Base-by-base conservation (phyloP, 2,113 vertebrate species). In the Pygoscelis antarcticus region DNA sequence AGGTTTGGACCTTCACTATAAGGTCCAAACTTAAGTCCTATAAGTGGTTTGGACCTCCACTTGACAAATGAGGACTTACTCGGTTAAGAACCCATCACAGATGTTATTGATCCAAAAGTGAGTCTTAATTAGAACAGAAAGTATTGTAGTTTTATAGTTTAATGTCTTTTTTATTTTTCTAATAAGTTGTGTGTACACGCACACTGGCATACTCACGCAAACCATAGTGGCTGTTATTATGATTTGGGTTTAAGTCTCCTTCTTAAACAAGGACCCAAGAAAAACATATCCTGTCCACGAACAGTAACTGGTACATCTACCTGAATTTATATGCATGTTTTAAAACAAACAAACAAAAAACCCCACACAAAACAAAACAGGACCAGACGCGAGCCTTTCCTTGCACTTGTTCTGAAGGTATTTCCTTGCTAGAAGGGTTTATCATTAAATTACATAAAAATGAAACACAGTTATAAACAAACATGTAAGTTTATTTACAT, bases 161-260 rank as follows among this genome's bases (percentile, higher is more conserved):
- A 26, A n/a, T 5, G 4, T 30, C 51, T 51, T 51, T 29, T 83
- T 79, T 7, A 58, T 68, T 93, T 68, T 47, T 60, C 71, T 46
- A 86, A 54, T 42, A 38, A 83, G 22, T 2, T 16, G 8, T 7
- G 18, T 9, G 30, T 9, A 11, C 1, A 2, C 5, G 3, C 16
- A 71, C 26, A 61, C 36, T 22, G 42, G 12, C 16, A 58, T 18
- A 34, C 14, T 61, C 40, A 21, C 0, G 4, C 49, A 82, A 94
- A 42, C 22, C 32, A 42, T 0, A 21, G 26, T 5, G 25, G 23
- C n/a, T 36, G 25, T 27, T 52, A 7, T 4, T 71, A 21, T 0
- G 0, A 65, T 42, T 47, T 70, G 36, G 30, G 40, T 46, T 87
- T 46, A 65, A 54, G 26, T 54, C 38, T 54, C 16, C 16, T 52